A percentile compares a stretch with the other conserved stretches of the same genome.
These are phyloP conservation scores for Harpagifer antarcticus DNA, from an alignment of 2,797 vertebrate species.

Conservation along the genomic window DNA sequence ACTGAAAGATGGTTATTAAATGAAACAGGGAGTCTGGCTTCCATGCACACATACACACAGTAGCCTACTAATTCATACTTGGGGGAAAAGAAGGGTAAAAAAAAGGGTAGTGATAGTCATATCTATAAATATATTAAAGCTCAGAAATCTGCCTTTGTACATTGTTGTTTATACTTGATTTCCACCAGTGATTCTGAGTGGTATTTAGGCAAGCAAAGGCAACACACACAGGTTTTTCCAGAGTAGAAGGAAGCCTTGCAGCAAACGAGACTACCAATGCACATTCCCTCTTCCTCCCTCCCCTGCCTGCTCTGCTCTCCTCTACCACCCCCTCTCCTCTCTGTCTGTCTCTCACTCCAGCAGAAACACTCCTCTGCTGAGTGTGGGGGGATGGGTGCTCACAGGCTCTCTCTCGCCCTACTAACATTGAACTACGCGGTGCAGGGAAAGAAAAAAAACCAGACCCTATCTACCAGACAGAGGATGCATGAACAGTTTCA, in stretches of 20 bases:
- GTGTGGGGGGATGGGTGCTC: constrained; percentile 87
- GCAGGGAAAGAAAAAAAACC: constrained; percentile 28
- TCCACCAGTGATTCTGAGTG: constrained; percentile 62
- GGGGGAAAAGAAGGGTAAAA: accelerated
- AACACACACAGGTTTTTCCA: constrained; percentile 77
- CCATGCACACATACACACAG: background rate
- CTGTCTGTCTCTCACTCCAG: constrained; percentile 84
- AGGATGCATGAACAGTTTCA: constrained; percentile 68
- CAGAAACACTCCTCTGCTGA: constrained; percentile 85
- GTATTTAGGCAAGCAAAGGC: constrained; percentile 64
- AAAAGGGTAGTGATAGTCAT: background rate
- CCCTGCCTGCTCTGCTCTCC: constrained; percentile 74
- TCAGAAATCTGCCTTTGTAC: background rate
- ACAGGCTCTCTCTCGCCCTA: constrained; percentile 69
- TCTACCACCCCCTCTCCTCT: constrained; percentile 70
- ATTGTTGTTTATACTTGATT: constrained; percentile 17
- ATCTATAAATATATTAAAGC: background rate
- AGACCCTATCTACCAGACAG: constrained; percentile 73
- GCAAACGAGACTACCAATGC: constrained; percentile 83
- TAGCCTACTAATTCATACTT: background rate
- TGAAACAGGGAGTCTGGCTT: constrained; percentile 5
- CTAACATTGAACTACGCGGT: constrained; percentile 73
- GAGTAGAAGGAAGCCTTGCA: constrained; percentile 81
- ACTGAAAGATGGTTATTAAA: background rate
- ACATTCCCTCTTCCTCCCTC: constrained; percentile 79